phyloP scores from a whole-genome alignment of 2,797 vertebrate genomes.

The Helarctos malayanus region DNA sequence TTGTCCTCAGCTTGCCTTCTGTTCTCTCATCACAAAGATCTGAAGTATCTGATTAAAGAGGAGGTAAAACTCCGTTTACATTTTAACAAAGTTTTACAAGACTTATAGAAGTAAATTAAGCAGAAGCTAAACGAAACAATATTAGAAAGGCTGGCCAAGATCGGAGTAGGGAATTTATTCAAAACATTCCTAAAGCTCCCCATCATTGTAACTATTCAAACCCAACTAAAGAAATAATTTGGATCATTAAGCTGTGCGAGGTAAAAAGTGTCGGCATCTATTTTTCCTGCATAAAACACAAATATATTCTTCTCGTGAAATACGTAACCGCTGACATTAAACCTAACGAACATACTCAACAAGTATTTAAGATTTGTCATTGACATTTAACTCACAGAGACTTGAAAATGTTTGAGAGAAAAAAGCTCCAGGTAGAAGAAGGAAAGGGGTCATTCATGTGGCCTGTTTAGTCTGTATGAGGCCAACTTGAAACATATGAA shows the following conservation, averaged over 20 bases:
- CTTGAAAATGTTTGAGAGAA: slow-evolving; percentile 65
- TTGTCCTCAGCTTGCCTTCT: too few relatives aligned
- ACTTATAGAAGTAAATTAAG: neutral
- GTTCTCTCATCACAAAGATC: neutral
- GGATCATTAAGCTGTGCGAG: slow-evolving; percentile 36
- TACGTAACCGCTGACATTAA: slow-evolving; percentile 49
- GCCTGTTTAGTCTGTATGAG: neutral
- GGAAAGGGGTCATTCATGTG: neutral
- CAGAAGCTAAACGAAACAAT: neutral
- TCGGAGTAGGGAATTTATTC: neutral
- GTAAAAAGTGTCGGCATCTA: slow-evolving; percentile 52
- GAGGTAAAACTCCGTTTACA: neutral
- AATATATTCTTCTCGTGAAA: slow-evolving; percentile 48
- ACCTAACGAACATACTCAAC: slow-evolving; percentile 31
- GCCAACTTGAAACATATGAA: slow-evolving; percentile 44
- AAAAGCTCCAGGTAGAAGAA: slow-evolving; percentile 48
- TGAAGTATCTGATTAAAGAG: neutral
- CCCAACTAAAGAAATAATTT: slow-evolving; percentile 47
- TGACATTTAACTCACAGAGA: slow-evolving; percentile 62
- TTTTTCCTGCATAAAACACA: slow-evolving; percentile 65
- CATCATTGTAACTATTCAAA: slow-evolving; percentile 33
- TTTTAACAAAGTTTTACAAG: neutral
- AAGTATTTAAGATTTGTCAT: slow-evolving; percentile 71
- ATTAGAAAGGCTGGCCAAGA: neutral
- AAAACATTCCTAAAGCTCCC: neutral